Evolutionary conservation across 2,888 invertebrate species (phyloP).

Genomic region (Caenorhabditis uteleia): DNA sequence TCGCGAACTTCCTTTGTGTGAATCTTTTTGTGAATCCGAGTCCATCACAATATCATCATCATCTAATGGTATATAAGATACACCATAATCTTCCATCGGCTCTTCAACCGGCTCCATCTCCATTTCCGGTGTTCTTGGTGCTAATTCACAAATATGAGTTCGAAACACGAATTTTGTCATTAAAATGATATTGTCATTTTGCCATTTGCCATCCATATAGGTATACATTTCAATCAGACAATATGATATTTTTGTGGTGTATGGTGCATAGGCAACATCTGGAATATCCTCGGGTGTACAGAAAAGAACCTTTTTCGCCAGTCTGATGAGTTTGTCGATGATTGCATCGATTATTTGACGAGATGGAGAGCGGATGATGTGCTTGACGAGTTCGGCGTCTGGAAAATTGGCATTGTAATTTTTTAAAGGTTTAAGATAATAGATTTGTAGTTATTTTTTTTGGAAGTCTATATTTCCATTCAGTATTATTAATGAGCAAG

Average conservation of each 20-base stretch:
- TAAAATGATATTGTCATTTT: constrained; percentile 9
- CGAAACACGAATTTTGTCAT: constrained; percentile 30
- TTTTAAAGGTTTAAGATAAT: too few species aligned
- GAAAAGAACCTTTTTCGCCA: constrained; percentile 10
- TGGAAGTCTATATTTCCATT: too few species aligned
- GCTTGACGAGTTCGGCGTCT: constrained; percentile 11
- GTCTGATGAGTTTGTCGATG: constrained; percentile 7
- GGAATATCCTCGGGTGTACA: neutral
- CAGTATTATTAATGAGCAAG: too few species aligned
- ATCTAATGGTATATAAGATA: neutral
- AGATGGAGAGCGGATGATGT: constrained; percentile 2
- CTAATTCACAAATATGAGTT: neutral
- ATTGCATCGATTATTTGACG: constrained; percentile 12
- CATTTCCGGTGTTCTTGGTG: neutral
- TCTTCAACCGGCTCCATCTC: constrained; percentile 4
- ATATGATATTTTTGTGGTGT: constrained; percentile 22
- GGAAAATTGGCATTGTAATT: too few species aligned
- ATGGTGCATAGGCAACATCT: constrained; percentile 17
- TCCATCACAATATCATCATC: constrained; percentile 20
- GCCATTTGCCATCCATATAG: constrained; percentile 18
- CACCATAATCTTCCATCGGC: constrained; percentile 16
- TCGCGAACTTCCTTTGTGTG: neutral
- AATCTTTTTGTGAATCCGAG: constrained; percentile 17
- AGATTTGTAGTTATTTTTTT: too few species aligned
- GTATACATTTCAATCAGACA: constrained; percentile 24